Base-by-base conservation (phyloP, 1,140 invertebrate genomes). In the Mamestra configurata region DNA sequence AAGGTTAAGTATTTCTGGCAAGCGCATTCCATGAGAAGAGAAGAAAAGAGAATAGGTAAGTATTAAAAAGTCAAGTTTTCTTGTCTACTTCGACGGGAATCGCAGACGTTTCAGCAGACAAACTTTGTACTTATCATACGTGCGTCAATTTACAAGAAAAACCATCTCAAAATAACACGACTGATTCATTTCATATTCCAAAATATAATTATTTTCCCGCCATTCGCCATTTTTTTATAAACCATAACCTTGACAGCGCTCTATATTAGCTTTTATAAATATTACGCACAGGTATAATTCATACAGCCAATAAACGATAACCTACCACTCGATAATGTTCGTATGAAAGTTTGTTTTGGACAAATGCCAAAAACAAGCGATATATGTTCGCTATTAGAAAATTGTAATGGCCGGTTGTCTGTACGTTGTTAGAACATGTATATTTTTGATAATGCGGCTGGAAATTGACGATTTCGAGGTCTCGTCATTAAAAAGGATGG, bases 221-320 rank as follows among this genome's bases (percentile, higher is more conserved):
- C 57, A 64, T 35, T 31, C 27, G 27, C 27, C 27, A 31, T 31
- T 31, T 31, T 31, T 76, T 49, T 27, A 46, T 37, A 40, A 53
- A 57, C 20, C 53, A 59, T 22, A 75, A 10, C 57, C 73, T 76
- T 76, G 73, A 76, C 73, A 76, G 55, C 46, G 46, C 53, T 61
- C 57, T 76, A 49, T 49, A 76, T 76, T 51, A 49, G 20, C 20
- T 75, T 70, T 75, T 75, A 61, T 76, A 64, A 24, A 64, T 64
- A 76, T 31, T 40, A 64, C 22, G 22, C 73, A 49, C 40, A 61
- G 73, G 73, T 76, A 76, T 64, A 61, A 46, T 6, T 76, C 73
- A 76, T 76, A 64, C 73, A 76, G 73, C 73, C 73, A 76, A 76
- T 76, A 76, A 49, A 35, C 18, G 57, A 76, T 76, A 64, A 76